Evolutionary conservation across 2,797 vertebrate species (phyloP).

Genomic region (Cynodonichthys magdalenae): DNA sequence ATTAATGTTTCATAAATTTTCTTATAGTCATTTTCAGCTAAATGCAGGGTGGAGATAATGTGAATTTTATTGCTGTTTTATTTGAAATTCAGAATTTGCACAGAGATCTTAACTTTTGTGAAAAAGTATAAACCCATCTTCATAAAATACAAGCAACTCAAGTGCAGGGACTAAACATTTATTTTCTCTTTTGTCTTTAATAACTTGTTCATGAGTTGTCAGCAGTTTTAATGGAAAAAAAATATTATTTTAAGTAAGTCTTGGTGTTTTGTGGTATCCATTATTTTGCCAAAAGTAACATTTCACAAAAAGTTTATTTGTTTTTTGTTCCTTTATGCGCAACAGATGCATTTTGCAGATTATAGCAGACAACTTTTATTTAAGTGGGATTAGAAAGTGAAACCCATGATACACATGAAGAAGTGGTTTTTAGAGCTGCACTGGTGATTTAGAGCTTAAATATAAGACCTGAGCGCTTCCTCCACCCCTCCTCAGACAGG

Average conservation of each 20-base stretch:
- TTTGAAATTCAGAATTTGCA: too few species aligned
- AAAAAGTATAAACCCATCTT: too few species aligned
- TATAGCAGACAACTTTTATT: neutral
- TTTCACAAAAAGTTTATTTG: neutral
- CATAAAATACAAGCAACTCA: too few species aligned
- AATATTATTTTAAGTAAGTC: neutral
- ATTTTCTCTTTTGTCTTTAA: too few species aligned
- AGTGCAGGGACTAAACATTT: too few species aligned
- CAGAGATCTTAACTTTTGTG: too few species aligned
- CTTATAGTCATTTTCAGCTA: too few species aligned
- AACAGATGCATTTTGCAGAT: neutral
- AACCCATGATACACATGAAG: conserved; percentile 1
- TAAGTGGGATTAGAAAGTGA: neutral
- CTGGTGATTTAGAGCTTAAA: conserved; percentile 13
- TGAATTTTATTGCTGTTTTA: too few species aligned
- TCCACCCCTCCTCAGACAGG: neutral
- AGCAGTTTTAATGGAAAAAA: too few species aligned
- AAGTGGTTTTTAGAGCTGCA: conserved; percentile 4
- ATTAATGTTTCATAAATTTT: too few species aligned
- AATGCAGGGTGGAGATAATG: too few species aligned
- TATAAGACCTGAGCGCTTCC: conserved; percentile 5
- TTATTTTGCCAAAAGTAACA: neutral
- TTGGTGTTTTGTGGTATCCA: neutral
- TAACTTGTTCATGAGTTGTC: too few species aligned
- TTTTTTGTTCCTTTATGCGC: neutral